Conservation (phyloP, 1,140 invertebrate genomes). For the Anastrepha obliqua region DNA sequence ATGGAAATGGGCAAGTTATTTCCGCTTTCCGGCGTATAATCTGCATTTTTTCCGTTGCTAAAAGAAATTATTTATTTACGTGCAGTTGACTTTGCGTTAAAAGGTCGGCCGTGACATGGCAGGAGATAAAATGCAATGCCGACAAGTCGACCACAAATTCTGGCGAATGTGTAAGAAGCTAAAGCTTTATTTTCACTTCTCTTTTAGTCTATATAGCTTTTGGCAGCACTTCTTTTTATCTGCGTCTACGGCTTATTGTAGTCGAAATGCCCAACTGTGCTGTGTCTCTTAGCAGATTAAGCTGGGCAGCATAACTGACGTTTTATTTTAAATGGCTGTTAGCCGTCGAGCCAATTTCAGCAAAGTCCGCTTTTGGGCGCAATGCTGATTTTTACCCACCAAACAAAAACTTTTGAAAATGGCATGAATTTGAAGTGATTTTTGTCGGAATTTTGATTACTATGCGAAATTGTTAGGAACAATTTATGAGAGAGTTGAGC, state of each 20-base stretch:
- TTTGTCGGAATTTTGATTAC: no score
- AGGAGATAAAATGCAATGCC: background rate
- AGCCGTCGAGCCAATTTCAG: background rate
- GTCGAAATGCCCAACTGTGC: background rate
- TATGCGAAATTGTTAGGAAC: no score
- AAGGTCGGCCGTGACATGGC: constrained; percentile 46
- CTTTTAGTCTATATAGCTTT: background rate
- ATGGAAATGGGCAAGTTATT: constrained; percentile 58
- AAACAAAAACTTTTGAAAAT: no score
- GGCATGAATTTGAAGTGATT: no score
- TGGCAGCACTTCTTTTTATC: background rate
- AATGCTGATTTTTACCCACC: no score
- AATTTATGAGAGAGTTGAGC: no score
- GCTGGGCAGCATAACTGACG: background rate
- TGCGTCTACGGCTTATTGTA: background rate
- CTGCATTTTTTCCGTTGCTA: constrained; percentile 64
- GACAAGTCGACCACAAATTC: background rate
- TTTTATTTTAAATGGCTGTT: background rate
- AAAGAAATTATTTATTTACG: constrained; percentile 63
- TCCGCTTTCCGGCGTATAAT: constrained; percentile 64
- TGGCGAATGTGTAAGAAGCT: background rate
- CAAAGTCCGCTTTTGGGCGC: background rate
- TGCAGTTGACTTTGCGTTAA: constrained; percentile 49
- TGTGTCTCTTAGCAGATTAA: background rate
- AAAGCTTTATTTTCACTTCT: background rate